A percentile compares a stretch with the other conserved stretches of the same genome.
phyloP scores from a whole-genome alignment of 2,113 vertebrate genomes.

The Myanophis thanlyinensis region DNA sequence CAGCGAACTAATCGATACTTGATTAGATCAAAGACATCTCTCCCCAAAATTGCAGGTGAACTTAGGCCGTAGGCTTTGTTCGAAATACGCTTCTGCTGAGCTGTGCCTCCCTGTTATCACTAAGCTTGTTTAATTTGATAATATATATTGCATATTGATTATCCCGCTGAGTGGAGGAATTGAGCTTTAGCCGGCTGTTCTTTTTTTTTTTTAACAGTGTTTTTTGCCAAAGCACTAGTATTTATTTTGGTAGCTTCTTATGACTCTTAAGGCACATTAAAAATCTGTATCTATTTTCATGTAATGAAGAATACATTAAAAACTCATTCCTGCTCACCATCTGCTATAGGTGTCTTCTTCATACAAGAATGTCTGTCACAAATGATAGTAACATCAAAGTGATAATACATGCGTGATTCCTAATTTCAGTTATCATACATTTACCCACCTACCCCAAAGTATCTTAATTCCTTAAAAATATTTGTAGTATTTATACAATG shows the following conservation, averaged over 20 bases:
- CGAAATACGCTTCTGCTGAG: neutral
- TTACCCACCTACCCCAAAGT: neutral
- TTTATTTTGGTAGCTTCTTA: neutral
- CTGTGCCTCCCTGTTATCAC: neutral
- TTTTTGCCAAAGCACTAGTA: neutral
- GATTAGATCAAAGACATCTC: slow-evolving; percentile 20
- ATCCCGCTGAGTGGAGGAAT: neutral
- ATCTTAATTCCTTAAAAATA: neutral
- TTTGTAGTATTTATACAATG: neutral
- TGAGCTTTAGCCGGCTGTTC: slow-evolving; percentile 12
- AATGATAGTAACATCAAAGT: neutral
- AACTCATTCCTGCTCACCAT: neutral
- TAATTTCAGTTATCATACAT: neutral
- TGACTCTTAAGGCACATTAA: neutral
- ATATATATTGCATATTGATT: neutral
- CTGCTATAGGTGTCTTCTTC: no score
- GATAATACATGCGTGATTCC: neutral
- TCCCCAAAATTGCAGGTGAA: slow-evolving; percentile 8
- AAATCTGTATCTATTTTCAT: neutral
- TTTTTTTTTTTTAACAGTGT: neutral
- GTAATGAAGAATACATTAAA: neutral
- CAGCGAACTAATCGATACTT: slow-evolving; percentile 14
- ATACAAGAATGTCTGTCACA: neutral
- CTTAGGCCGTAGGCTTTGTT: neutral
- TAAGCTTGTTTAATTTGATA: slow-evolving; percentile 10